phyloP scores from a whole-genome alignment of 1,140 invertebrate species.

The Cherax quadricarinatus region DNA sequence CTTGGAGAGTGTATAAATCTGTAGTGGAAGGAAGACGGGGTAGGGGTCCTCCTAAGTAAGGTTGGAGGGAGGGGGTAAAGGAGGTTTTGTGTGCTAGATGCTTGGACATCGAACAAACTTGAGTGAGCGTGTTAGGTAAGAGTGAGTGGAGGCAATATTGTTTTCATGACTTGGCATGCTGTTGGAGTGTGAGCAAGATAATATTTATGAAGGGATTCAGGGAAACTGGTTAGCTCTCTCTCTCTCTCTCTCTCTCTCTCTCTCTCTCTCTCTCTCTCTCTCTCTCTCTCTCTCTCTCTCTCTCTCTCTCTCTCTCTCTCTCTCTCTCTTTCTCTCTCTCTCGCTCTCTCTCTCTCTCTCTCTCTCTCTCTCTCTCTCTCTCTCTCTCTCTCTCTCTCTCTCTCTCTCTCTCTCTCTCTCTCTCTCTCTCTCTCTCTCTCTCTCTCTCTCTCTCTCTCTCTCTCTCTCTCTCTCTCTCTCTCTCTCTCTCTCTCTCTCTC shows the following conservation, averaged over 20 bases:
- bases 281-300: conserved; percentile 41
- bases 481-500: conserved; percentile 46
- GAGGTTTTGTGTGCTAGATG: no score
- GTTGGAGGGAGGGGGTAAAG: no score
- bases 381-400: conserved; percentile 30
- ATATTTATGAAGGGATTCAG: no score
- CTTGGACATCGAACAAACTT: no score
- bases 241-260: conserved; percentile 46
- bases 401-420: conserved; percentile 46
- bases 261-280: conserved; percentile 43
- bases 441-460: conserved; percentile 27
- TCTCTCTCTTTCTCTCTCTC: conserved; percentile 44
- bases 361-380: conserved; percentile 34
- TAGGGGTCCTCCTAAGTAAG: no score
- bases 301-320: conserved; percentile 22
- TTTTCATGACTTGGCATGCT: no score
- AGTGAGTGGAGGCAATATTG: no score
- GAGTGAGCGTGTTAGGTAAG: no score
- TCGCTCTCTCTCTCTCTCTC: conserved; percentile 41
- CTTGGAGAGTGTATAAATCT: no score
- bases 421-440: conserved; percentile 41
- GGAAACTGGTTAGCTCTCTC: background rate
- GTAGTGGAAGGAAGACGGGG: no score
- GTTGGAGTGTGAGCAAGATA: no score
- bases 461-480: conserved; percentile 38